Conservation (phyloP, 2,888 invertebrate genomes). For the Callinectes sapidus region DNA sequence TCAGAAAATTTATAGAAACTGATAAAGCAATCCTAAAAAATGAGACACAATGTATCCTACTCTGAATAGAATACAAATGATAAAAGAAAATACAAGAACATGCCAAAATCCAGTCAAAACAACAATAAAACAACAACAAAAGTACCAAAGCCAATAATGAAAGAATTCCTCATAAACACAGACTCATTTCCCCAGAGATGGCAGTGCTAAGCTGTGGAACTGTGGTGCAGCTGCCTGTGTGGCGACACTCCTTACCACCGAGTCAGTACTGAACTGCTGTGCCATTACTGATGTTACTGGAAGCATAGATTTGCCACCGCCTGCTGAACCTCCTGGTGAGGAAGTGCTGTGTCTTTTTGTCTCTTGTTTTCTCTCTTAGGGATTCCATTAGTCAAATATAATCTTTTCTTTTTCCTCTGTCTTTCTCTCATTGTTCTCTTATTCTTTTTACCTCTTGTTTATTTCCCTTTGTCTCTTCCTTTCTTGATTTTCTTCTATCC, state of each 20-base stretch:
- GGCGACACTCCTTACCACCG: constrained; percentile 78
- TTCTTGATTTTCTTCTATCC: not conserved
- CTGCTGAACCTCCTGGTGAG: constrained; percentile 75
- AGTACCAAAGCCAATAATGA: no score
- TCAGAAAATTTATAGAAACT: no score
- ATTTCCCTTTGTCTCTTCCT: not conserved
- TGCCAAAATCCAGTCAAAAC: no score
- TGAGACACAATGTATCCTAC: no score
- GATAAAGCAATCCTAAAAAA: no score
- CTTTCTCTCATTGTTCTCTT: not conserved
- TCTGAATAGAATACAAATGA: no score
- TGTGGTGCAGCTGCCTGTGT: constrained; percentile 81
- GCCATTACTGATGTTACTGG: constrained; percentile 77
- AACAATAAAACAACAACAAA: no score
- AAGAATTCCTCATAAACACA: not conserved
- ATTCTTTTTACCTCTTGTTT: not conserved
- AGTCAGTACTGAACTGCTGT: constrained; percentile 81
- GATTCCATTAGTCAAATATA: no score
- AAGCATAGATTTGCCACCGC: constrained; percentile 74
- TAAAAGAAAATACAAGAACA: no score
- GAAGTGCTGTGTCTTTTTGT: not conserved
- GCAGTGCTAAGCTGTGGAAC: constrained; percentile 83
- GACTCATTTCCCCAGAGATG: constrained; percentile 79
- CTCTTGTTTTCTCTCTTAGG: not conserved
- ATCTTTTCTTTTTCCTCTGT: not conserved